Evolutionary conservation across 2,113 vertebrate species (phyloP).

Genomic region (Gopherus evgoodei): DNA sequence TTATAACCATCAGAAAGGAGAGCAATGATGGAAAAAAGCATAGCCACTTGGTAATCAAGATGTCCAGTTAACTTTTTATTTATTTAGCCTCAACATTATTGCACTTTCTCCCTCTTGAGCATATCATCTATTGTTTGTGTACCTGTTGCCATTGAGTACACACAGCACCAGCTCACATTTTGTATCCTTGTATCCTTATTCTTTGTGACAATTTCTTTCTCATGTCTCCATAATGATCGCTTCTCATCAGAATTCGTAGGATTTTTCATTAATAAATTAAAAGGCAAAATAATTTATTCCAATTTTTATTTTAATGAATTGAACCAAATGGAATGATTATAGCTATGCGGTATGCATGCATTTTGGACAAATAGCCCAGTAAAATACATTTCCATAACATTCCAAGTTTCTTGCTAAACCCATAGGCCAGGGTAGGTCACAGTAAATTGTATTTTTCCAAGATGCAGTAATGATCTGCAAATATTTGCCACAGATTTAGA

Average conservation of each 20-base stretch:
- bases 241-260: not conserved
- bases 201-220: not conserved
- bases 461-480: not conserved
- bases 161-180: not conserved
- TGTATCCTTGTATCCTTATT: not conserved
- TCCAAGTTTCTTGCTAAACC: not conserved
- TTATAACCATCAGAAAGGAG: not conserved
- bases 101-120: not conserved
- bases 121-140: not conserved
- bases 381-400: not conserved
- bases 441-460: not conserved
- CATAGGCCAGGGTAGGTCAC: not conserved
- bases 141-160: not conserved
- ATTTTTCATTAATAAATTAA: not conserved
- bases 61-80: not conserved
- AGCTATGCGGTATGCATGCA: not conserved
- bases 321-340: not conserved
- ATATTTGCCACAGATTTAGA: not conserved
- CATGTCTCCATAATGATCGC: not conserved
- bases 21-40: not conserved
- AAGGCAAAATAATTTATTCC: not conserved
- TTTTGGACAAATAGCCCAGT: not conserved
- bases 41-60: not conserved
- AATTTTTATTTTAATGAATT: not conserved
- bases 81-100: not conserved